Base-by-base conservation (phyloP, 2,797 vertebrate genomes). In the Picus viridis region DNA sequence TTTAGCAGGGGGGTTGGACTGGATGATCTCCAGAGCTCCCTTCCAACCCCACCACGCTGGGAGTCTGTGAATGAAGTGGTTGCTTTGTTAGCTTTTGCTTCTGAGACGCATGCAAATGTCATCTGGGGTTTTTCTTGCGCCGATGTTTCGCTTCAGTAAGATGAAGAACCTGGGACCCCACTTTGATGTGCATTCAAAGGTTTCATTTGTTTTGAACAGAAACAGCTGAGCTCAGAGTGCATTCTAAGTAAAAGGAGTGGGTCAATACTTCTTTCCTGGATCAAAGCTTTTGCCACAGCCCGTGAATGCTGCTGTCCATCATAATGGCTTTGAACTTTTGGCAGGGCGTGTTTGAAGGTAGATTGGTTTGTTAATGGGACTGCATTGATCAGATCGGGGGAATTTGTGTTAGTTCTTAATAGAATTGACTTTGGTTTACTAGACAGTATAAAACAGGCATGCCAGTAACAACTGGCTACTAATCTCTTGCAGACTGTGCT, bases 171-270 rank as follows among this genome's bases (percentile, higher is more conserved):
- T 90, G 90, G 85, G 54, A 89, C 59, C 2, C 64, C 36, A 70
- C 94, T 96, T 92, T 96, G 77, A 94, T 96, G 86, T 93, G 27
- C 68, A 92, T 93, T 97, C 86, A 76, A 83, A 96, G 94, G 64
- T 93, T 93, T 82, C 43, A 16, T 89, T 91, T 90, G 81, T 75
- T 93, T 96, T 88, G 77, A 82, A 54, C 69, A 92, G 82, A 57
- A 96, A 69, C 68, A 86, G 74, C 76, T 89, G 85, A 91, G 92
- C 49, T 88, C 71, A 62, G 80, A 64, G 64, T 76, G 68, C 83
- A 58, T 91, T 93, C 64, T 56, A 80, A 94, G 69, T 84, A 67
- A 88, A 94, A 78, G 27, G 54, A n/a, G 19, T 82, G 43, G 76
- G 74, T 95, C 94, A 71, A 30, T 93, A 89, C 85, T 92, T 90